Conservation (phyloP, 2,113 vertebrate genomes). For the Hippocampus abdominalis region DNA sequence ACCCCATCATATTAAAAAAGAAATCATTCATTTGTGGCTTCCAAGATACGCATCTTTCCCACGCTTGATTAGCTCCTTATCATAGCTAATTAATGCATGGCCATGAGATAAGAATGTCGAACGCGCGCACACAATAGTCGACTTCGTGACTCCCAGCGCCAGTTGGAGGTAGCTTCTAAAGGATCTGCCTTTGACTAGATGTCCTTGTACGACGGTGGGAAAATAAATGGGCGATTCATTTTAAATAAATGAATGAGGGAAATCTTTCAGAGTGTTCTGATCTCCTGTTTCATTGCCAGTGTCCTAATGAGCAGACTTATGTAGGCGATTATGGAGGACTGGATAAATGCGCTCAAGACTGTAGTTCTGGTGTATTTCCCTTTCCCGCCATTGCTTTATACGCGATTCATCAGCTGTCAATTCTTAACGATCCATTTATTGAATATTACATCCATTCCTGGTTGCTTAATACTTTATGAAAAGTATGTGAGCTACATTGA, state of each 20-base stretch:
- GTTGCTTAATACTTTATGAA: not conserved
- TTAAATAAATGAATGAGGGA: not conserved
- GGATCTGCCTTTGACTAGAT: not conserved
- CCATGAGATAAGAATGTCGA: not conserved
- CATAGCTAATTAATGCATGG: constrained; percentile 2
- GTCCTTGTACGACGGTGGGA: not conserved
- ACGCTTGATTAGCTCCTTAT: constrained; percentile 1
- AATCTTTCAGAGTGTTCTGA: not conserved
- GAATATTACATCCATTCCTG: not conserved
- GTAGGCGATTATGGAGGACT: not conserved
- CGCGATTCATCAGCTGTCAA: not conserved
- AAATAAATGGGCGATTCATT: not conserved
- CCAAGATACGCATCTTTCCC: constrained; percentile 2
- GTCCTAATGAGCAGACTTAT: not conserved
- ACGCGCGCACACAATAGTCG: not conserved
- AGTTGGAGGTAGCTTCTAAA: not conserved
- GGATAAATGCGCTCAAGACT: not conserved
- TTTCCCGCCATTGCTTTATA: not conserved
- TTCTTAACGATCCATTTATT: not conserved
- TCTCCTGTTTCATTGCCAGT: not conserved
- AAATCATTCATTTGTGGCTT: not conserved
- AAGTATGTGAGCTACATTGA: not conserved
- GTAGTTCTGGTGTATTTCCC: not conserved
- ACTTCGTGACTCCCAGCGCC: not conserved
- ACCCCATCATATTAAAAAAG: not conserved